Evolutionary conservation across 2,888 invertebrate species (phyloP).

Genomic region (Pyrochroa serraticornis): DNA sequence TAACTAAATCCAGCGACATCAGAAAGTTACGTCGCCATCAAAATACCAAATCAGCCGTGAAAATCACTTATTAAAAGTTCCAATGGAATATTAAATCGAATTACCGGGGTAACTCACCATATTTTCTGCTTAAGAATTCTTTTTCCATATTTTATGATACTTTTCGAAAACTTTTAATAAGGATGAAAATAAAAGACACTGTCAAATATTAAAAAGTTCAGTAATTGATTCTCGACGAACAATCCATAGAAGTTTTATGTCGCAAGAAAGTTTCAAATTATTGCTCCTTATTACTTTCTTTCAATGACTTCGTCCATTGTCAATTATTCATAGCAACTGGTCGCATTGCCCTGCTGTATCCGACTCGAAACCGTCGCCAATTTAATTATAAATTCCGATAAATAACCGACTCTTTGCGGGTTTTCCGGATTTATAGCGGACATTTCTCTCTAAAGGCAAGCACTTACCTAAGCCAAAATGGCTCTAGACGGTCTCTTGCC

Average conservation of each 20-base stretch:
- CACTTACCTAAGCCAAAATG: too few relatives aligned
- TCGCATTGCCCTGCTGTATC: constrained; percentile 18
- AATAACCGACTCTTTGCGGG: too few relatives aligned
- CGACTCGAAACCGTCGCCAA: constrained; percentile 13
- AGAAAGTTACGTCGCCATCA: constrained; percentile 18
- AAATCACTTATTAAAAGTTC: constrained; percentile 31
- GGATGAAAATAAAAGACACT: constrained; percentile 29
- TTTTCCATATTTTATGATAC: constrained; percentile 28
- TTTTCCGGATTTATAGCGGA: too few relatives aligned
- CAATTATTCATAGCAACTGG: constrained; percentile 21
- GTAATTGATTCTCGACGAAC: constrained; percentile 29
- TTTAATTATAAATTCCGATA: constrained; percentile 7
- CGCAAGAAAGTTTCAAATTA: constrained; percentile 19
- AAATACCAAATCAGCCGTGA: constrained; percentile 29
- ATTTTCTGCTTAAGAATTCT: constrained; percentile 28
- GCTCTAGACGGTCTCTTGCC: too few relatives aligned
- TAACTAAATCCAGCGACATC: constrained; percentile 11
- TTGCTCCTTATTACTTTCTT: constrained; percentile 24
- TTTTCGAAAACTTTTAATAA: constrained; percentile 26
- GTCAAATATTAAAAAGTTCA: constrained; percentile 30
- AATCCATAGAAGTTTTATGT: constrained; percentile 10
- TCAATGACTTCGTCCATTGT: constrained; percentile 24
- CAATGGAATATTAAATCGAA: constrained; percentile 32
- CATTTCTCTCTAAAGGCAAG: too few relatives aligned
- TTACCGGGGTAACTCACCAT: constrained; percentile 27